phyloP scores from a whole-genome alignment of 1,140 invertebrate species.

The Neotoxoptera formosana region DNA sequence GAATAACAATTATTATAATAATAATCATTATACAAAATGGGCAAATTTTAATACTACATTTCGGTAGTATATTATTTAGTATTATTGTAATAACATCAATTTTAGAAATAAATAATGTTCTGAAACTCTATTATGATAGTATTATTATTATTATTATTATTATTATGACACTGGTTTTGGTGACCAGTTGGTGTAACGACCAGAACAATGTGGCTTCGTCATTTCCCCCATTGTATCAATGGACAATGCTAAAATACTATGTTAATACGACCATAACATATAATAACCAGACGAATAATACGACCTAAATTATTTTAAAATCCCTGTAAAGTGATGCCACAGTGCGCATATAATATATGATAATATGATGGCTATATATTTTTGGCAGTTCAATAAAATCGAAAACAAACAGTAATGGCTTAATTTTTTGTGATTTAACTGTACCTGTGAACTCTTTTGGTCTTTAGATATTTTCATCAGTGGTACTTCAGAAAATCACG shows the following conservation, averaged over 20 bases:
- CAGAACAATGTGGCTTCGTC: not conserved
- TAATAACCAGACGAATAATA: not conserved
- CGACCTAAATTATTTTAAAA: not conserved
- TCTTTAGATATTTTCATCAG: not conserved
- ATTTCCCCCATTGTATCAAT: not conserved
- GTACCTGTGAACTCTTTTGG: not conserved
- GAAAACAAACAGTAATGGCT: not conserved
- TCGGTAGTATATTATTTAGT: not conserved
- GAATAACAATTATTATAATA: not conserved
- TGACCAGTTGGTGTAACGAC: not conserved
- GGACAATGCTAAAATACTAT: not conserved
- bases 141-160: not conserved
- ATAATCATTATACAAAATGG: not conserved
- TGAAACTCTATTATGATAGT: not conserved
- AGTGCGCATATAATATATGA: not conserved
- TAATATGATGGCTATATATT: not conserved
- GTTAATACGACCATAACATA: not conserved
- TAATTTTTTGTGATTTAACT: not conserved
- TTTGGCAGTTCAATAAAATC: not conserved
- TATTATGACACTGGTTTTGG: not conserved
- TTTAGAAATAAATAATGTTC: not conserved
- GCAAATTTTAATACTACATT: not conserved
- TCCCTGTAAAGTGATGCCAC: not conserved
- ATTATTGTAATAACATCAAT: not conserved
- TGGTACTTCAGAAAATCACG: not conserved